Evolutionary conservation across 2,888 invertebrate species (phyloP).

Genomic region (Ectropis crepuscularia): DNA sequence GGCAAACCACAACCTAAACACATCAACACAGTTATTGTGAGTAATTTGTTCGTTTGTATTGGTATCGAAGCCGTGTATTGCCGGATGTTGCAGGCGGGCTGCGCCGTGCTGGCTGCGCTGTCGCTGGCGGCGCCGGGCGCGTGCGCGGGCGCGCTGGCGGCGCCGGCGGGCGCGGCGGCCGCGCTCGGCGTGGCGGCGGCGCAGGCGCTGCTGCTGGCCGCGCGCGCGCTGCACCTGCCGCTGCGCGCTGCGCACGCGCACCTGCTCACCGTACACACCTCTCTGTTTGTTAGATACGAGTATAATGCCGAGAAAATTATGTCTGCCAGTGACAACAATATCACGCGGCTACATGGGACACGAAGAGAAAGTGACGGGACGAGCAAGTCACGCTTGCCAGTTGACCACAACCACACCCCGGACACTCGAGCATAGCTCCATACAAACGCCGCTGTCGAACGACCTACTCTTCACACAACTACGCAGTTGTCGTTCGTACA

Average conservation of each 20-base stretch:
- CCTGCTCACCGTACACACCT: conserved; percentile 49
- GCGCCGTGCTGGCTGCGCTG: conserved; percentile 48
- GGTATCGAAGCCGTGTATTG: too few relatives aligned
- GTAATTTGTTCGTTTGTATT: too few relatives aligned
- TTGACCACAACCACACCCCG: too few relatives aligned
- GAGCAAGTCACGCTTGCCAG: too few relatives aligned
- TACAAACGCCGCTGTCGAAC: too few relatives aligned
- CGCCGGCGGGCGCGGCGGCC: conserved; percentile 44
- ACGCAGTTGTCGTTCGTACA: too few relatives aligned
- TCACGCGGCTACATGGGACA: too few relatives aligned
- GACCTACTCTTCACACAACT: too few relatives aligned
- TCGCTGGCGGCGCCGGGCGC: conserved; percentile 39
- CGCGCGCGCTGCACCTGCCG: conserved; percentile 47
- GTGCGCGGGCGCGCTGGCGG: conserved; percentile 44
- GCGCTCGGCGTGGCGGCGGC: conserved; percentile 45
- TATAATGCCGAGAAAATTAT: background rate
- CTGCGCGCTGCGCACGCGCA: conserved; percentile 52
- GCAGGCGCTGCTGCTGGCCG: conserved; percentile 47
- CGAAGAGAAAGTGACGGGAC: too few relatives aligned
- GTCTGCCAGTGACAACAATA: too few relatives aligned
- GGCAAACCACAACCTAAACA: background rate
- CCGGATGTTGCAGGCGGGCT: conserved; percentile 42
- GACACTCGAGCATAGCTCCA: too few relatives aligned
- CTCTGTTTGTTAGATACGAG: background rate
- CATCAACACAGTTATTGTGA: background rate